Evolutionary conservation across 2,797 vertebrate genomes (phyloP).

Genomic region (Caiman crocodilus): DNA sequence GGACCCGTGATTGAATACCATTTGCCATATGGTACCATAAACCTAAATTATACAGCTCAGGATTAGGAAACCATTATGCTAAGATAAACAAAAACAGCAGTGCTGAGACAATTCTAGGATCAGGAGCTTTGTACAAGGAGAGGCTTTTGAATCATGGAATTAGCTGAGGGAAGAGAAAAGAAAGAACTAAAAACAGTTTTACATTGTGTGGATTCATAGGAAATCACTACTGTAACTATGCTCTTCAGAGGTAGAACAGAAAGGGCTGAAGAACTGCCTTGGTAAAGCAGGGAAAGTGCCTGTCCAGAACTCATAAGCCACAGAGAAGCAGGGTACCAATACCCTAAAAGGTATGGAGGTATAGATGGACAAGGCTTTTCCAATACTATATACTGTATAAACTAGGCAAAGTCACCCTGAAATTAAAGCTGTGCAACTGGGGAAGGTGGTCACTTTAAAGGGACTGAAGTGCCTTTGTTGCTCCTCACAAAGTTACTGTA

Average conservation of each 20-base stretch:
- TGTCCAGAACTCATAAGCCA: neutral
- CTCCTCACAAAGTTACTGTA: neutral
- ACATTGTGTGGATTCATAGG: neutral
- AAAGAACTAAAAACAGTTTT: neutral
- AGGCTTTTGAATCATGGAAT: neutral
- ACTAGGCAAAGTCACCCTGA: neutral
- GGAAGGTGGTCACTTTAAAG: neutral
- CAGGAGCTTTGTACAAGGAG: neutral
- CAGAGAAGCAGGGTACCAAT: neutral
- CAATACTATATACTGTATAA: neutral
- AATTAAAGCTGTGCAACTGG: neutral
- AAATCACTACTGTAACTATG: neutral
- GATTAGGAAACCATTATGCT: fast-evolving
- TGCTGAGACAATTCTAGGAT: neutral
- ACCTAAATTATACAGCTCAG: neutral
- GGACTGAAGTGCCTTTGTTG: neutral
- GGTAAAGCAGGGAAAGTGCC: neutral
- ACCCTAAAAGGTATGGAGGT: neutral
- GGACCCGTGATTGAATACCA: neutral
- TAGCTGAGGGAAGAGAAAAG: fast-evolving
- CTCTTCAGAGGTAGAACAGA: neutral
- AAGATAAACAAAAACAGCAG: neutral
- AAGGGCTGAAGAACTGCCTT: neutral
- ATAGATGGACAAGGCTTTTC: neutral
- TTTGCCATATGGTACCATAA: neutral